These are phyloP conservation scores for Picus viridis DNA, from an alignment of 2,797 vertebrate species.

Conservation along the genomic window DNA sequence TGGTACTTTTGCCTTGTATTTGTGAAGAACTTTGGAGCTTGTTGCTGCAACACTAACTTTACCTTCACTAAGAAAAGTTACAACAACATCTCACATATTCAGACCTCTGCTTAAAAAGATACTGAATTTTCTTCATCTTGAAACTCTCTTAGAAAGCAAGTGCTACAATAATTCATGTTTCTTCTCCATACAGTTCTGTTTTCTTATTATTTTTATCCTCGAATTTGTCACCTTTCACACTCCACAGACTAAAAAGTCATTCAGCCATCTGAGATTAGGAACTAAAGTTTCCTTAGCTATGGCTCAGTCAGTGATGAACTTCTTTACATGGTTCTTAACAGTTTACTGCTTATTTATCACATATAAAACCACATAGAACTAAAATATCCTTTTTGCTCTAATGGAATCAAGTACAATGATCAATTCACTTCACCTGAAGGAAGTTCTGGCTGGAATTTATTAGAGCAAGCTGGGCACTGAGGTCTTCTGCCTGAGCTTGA, in stretches of 20 bases:
- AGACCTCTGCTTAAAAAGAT: neutral
- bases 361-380: neutral
- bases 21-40: neutral
- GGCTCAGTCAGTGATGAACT: neutral
- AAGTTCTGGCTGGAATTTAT: constrained; percentile 99
- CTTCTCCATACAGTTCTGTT: neutral
- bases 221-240: neutral
- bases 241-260: neutral
- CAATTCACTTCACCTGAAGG: constrained; percentile 84
- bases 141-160: neutral
- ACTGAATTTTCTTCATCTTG: neutral
- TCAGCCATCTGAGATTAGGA: neutral
- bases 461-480: constrained; percentile 92
- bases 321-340: neutral
- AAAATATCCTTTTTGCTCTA: neutral
- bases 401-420: neutral
- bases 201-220: neutral
- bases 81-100: neutral
- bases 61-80: neutral
- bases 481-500: constrained; percentile 94
- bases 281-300: neutral
- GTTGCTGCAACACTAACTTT: neutral
- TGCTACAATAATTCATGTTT: neutral
- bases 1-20: neutral
- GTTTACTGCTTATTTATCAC: neutral